Percentiles rank a stretch among this genome's conserved stretches.
Evolutionary conservation across 2,113 vertebrate species (phyloP).

Genomic region (Gymnogyps californianus): DNA sequence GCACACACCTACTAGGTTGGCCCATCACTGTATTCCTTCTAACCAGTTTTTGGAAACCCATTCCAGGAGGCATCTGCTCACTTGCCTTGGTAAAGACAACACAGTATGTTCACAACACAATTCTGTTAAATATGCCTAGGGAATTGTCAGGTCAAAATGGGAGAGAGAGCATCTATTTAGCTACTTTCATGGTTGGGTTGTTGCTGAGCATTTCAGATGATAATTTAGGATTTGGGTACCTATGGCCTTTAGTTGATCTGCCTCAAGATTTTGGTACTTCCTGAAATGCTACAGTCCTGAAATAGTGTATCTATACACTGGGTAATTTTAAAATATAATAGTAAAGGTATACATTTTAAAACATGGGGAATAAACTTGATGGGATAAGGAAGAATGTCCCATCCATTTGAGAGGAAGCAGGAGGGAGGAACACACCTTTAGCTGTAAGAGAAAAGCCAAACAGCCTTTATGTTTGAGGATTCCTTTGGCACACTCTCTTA

Average conservation of each 20-base stretch:
- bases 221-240: neutral
- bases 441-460: conserved; percentile 37
- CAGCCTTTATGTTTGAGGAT: conserved; percentile 23
- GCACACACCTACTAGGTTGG: neutral
- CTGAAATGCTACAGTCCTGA: neutral
- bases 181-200: neutral
- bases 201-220: neutral
- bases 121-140: neutral
- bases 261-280: neutral
- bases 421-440: neutral
- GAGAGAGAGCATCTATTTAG: neutral
- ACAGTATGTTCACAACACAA: neutral
- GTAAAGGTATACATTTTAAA: neutral
- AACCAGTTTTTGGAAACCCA: neutral
- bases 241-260: neutral
- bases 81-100: neutral
- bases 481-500: conserved; percentile 20
- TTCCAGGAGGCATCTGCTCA: neutral
- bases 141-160: neutral
- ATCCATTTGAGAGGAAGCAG: conserved; percentile 53
- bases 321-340: conserved; percentile 17
- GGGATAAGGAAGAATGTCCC: neutral
- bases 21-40: neutral
- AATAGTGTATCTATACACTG: neutral
- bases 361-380: conserved; percentile 9